A percentile compares a stretch with the other conserved stretches of the same genome.
Conservation (phyloP, 2,113 vertebrate species). For the Climacteris rufus region DNA sequence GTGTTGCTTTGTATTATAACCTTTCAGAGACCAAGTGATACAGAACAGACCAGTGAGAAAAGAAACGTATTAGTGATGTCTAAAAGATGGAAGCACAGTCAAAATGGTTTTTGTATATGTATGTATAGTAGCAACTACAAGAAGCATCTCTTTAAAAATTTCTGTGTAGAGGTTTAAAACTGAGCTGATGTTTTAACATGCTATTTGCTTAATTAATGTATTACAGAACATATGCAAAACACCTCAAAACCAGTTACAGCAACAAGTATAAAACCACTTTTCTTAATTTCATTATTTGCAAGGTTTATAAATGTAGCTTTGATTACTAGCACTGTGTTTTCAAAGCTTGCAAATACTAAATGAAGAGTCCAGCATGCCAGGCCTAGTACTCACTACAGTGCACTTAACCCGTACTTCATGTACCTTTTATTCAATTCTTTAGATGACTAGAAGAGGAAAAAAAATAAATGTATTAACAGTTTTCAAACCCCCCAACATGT, state of each 20-base stretch:
- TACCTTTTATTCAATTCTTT: constrained; percentile 83
- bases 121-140: background rate
- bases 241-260: constrained; percentile 39
- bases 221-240: constrained; percentile 37
- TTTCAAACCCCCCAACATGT: background rate
- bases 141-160: background rate
- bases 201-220: background rate
- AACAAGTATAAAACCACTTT: background rate
- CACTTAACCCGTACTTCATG: background rate
- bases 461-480: constrained; percentile 48
- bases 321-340: constrained; percentile 28
- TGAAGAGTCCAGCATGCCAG: constrained; percentile 51
- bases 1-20: background rate
- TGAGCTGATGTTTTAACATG: background rate
- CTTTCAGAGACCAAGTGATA: background rate
- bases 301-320: background rate
- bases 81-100: background rate
- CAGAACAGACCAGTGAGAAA: background rate
- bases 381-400: background rate
- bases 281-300: background rate
- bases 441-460: constrained; percentile 65
- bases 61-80: background rate
- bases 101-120: background rate
- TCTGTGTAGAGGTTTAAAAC: background rate
- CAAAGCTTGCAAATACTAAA: constrained; percentile 49